Evolutionary conservation across 2,888 invertebrate species (phyloP).

Genomic region (Pharmacophagus antenor): DNA sequence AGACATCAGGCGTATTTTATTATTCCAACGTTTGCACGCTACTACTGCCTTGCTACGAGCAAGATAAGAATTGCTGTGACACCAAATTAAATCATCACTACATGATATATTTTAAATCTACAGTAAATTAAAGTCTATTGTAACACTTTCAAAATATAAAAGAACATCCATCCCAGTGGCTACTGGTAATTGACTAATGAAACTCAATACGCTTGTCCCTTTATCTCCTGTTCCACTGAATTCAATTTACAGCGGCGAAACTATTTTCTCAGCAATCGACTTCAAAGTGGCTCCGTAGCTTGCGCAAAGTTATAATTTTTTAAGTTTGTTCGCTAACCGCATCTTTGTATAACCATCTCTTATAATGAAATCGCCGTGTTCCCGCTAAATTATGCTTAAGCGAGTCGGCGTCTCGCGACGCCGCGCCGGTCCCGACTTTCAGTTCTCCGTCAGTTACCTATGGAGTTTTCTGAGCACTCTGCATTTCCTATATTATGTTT

Average conservation of each 20-base stretch:
- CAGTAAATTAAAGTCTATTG: not conserved
- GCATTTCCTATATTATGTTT: constrained; percentile 17
- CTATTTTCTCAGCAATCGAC: constrained; percentile 8
- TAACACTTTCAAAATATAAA: too few relatives aligned
- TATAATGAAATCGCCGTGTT: constrained; percentile 32
- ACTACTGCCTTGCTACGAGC: too few relatives aligned
- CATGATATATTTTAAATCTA: not conserved
- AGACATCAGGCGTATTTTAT: too few relatives aligned
- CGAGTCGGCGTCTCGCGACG: constrained; percentile 27
- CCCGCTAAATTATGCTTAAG: constrained; percentile 41
- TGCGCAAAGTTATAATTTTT: constrained; percentile 30
- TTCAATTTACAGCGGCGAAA: constrained; percentile 11
- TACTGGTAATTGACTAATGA: not conserved
- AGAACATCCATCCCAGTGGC: too few relatives aligned
- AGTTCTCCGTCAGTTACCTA: constrained; percentile 16
- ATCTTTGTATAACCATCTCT: constrained; percentile 32
- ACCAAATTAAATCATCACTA: too few relatives aligned
- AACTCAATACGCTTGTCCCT: not conserved
- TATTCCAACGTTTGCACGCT: too few relatives aligned
- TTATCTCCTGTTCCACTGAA: not conserved
- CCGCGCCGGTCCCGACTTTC: constrained; percentile 11
- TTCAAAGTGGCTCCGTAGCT: constrained; percentile 9
- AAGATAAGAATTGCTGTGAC: too few relatives aligned
- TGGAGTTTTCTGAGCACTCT: constrained; percentile 11
- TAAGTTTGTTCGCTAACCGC: constrained; percentile 25